Evolutionary conservation across 2,113 vertebrate genomes (phyloP).

Genomic region (Perca schrenkii): DNA sequence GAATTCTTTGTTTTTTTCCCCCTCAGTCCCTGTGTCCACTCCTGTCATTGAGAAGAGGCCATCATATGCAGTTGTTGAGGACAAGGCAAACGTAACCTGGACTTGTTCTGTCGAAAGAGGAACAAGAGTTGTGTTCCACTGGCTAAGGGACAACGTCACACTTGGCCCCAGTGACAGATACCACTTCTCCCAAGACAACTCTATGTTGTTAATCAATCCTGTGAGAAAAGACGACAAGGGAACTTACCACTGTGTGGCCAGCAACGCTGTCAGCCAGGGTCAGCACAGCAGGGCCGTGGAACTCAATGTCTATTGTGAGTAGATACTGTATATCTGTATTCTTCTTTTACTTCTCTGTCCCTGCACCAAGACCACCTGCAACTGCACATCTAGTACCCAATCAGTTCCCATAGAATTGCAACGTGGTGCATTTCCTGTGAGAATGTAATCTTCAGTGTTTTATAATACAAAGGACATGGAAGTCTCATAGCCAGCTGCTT

Average conservation of each 20-base stretch:
- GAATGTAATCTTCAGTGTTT: background rate
- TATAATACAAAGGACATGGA: background rate
- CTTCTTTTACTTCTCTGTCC: background rate
- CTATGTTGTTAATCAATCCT: conserved; percentile 77
- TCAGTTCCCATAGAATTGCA: background rate
- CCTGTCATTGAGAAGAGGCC: conserved; percentile 78
- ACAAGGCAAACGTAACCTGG: conserved; percentile 82
- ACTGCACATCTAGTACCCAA: background rate
- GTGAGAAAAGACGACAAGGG: conserved; percentile 85
- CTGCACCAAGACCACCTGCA: background rate
- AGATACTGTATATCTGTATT: background rate
- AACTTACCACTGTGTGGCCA: conserved; percentile 78
- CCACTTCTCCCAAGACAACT: conserved; percentile 70
- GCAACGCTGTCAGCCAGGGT: conserved; percentile 76
- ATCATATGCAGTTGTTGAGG: conserved; percentile 76
- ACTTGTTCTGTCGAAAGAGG: conserved; percentile 81
- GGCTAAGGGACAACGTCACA: conserved; percentile 71
- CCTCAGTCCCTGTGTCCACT: conserved; percentile 79
- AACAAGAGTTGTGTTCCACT: conserved; percentile 80
- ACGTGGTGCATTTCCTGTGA: background rate
- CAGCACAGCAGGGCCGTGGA: conserved; percentile 60
- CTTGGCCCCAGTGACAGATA: conserved; percentile 67
- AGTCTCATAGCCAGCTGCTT: background rate
- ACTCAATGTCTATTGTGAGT: conserved; percentile 86
- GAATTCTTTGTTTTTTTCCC: background rate